Base-by-base conservation (phyloP, 2,888 invertebrate species). In the Eledona agricola region DNA sequence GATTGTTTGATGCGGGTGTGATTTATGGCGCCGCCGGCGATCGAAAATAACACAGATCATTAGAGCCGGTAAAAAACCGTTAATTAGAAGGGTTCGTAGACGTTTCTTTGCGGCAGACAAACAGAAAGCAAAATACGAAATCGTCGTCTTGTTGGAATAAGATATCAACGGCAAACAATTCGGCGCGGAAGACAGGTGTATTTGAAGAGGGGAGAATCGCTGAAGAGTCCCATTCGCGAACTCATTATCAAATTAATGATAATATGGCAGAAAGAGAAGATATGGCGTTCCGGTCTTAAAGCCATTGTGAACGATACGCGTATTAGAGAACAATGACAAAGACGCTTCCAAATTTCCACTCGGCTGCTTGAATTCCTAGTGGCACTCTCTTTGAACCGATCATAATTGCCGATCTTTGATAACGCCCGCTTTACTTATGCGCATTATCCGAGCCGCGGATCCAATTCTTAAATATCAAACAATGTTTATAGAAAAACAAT, bases 171-270 rank as follows among this genome's bases (percentile, higher is more conserved):
- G 20, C 32, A 53, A 53, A 53, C 40, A 53, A 35, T 49, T 42
- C 16, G 20, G 35, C 37, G 38, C 40, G 11, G 9, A 37, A 45
- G 42, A 49, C 57, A 59, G 59, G 59, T 59, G 59, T 50, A 55
- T 45, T 51, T 56, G 51, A 57, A 53, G 42, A 50, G 53, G 20
- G 28, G 34, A 34, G 23, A 11, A 23, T 17, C 22, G 23, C 29
- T 19, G 22, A 23, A 38, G 31, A 17, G 40, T 52, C 55, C 50
- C 50, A 51, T 56, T 58, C 47, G 32, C 54, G 34, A 42, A 50
- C 52, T 58, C 60, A 58, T 60, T 60, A 58, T 50, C 58, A 52
- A 57, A 60, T 60, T 60, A 60, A 58, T 55, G 60, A 58, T 57
- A 58, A 60, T 60, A 52, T 51, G 54, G 49, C 47, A 34, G 43